phyloP scores from a whole-genome alignment of 2,113 vertebrate genomes.

The Gymnobelideus leadbeateri region DNA sequence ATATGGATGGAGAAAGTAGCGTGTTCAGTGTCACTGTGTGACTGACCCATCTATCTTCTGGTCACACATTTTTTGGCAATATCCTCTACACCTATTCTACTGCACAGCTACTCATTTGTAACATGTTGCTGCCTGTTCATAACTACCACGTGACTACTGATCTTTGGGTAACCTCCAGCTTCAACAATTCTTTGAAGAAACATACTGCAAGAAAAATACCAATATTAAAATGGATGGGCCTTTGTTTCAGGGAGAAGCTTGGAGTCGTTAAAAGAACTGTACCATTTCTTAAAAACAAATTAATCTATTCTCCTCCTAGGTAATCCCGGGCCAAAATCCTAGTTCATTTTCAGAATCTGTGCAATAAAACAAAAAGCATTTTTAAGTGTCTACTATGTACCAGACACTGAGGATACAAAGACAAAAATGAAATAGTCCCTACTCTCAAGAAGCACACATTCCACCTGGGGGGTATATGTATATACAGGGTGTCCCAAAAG shows the following conservation, averaged over 20 bases:
- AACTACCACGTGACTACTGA: neutral
- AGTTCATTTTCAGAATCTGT: neutral
- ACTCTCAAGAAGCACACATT: neutral
- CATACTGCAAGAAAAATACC: neutral
- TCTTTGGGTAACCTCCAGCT: neutral
- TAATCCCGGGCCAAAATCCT: neutral
- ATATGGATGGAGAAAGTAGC: neutral
- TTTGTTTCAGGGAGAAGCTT: neutral
- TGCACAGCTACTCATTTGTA: neutral
- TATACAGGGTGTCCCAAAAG: neutral
- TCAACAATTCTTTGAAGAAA: neutral
- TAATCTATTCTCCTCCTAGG: neutral
- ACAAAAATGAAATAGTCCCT: neutral
- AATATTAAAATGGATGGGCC: neutral
- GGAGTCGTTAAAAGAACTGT: neutral
- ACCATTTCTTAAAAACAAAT: neutral
- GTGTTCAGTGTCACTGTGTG: neutral
- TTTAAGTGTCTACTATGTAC: neutral
- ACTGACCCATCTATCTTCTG: neutral
- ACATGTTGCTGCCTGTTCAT: neutral
- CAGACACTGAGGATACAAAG: neutral
- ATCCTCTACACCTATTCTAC: neutral
- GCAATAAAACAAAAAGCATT: neutral
- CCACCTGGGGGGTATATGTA: neutral
- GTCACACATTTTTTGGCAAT: neutral